phyloP scores from a whole-genome alignment of 2,888 invertebrate species.

The Rhaphigaster nebulosa region DNA sequence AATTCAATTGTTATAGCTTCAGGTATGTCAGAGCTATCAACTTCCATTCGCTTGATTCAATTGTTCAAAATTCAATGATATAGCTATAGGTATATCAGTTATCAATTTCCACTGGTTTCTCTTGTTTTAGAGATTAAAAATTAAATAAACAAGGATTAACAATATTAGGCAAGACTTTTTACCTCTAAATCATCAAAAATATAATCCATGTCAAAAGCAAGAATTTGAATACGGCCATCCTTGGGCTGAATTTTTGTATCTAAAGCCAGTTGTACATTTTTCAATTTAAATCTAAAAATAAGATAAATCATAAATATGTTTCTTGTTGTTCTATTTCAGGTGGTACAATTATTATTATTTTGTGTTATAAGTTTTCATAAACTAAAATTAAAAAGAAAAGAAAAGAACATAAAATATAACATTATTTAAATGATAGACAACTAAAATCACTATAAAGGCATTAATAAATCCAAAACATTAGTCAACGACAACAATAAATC shows the following conservation, averaged over 20 bases:
- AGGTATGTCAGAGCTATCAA: no score
- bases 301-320: not conserved
- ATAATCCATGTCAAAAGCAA: conserved; percentile 9
- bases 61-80: no score
- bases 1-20: no score
- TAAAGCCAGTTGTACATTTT: not conserved
- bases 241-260: conserved; percentile 32
- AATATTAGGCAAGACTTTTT: not conserved
- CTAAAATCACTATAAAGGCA: no score
- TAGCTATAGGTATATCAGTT: no score
- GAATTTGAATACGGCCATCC: conserved; percentile 34
- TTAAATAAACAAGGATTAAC: no score
- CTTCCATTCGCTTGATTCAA: no score
- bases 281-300: conserved; percentile 50
- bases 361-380: not conserved
- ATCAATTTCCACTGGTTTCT: no score
- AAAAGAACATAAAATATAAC: not conserved
- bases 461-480: no score
- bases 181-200: conserved; percentile 49
- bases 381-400: not conserved
- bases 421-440: no score
- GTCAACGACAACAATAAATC: no score
- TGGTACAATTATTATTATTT: not conserved
- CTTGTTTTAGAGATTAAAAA: no score
- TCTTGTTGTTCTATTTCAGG: not conserved